Conservation (phyloP, 2,113 vertebrate genomes). For the Bos taurus region ARS-UCD2.0 NC_037354.1:12198501-12199000, state of each 20-base stretch:
- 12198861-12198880: background rate
- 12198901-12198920: background rate
- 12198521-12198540: background rate
- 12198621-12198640: no score
- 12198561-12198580: background rate
- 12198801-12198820: background rate
- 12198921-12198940: slow-evolving; percentile 12
- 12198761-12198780: background rate
- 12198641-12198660: background rate
- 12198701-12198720: background rate
- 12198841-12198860: background rate
- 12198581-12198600: background rate
- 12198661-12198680: background rate
- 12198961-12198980: background rate
- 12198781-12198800: background rate
- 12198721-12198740: background rate
- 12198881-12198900: background rate
- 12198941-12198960: background rate
- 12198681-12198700: background rate
- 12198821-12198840: background rate
- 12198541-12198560: no score
- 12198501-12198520: background rate
- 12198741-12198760: background rate
- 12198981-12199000: background rate
- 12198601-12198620: background rate